A percentile compares a stretch with the other conserved stretches of the same genome.
phyloP scores from a whole-genome alignment of 1,140 invertebrate species.

The Eueides isabella region DNA sequence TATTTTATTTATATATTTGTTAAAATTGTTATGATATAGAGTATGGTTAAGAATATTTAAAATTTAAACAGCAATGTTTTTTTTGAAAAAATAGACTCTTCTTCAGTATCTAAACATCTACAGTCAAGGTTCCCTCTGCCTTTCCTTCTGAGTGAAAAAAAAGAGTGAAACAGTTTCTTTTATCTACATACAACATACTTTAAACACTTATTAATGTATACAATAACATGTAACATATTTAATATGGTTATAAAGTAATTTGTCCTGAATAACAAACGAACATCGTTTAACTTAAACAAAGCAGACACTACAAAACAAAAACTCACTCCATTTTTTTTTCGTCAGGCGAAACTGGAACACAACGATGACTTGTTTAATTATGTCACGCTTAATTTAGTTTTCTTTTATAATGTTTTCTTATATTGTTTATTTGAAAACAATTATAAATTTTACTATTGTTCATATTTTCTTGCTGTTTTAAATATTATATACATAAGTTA shows the following conservation, averaged over 20 bases:
- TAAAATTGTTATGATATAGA: too few relatives aligned
- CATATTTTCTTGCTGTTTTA: background rate
- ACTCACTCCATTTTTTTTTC: constrained; percentile 17
- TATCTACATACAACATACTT: too few relatives aligned
- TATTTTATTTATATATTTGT: too few relatives aligned
- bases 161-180: too few relatives aligned
- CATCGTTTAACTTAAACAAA: constrained; percentile 11
- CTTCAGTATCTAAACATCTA: too few relatives aligned
- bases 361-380: constrained; percentile 18
- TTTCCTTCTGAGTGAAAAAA: too few relatives aligned
- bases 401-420: constrained; percentile 5
- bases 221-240: background rate
- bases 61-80: too few relatives aligned
- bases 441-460: background rate
- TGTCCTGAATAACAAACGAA: background rate
- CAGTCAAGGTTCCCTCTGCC: too few relatives aligned
- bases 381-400: constrained; percentile 16
- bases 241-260: background rate
- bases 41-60: too few relatives aligned
- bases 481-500: background rate
- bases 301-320: constrained; percentile 14
- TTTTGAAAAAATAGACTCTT: too few relatives aligned
- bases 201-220: background rate
- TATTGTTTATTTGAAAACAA: constrained; percentile 5
- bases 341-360: constrained; percentile 16